Evolutionary conservation across 1,140 invertebrate genomes (phyloP).

Genomic region (Batillaria attramentaria): DNA sequence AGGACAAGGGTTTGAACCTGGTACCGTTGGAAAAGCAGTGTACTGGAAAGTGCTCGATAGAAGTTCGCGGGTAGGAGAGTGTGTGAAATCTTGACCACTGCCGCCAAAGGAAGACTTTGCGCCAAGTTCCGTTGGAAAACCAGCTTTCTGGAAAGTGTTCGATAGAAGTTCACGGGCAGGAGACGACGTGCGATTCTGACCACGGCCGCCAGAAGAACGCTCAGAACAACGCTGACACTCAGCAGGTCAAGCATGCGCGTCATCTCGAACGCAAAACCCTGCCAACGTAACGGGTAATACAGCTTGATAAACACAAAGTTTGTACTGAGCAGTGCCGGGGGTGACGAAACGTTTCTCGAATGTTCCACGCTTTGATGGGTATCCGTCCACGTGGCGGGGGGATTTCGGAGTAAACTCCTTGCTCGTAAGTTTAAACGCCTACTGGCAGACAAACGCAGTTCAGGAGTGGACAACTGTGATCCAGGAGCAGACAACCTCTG

Average conservation of each 20-base stretch:
- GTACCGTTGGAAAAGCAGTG: too few species aligned
- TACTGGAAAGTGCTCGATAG: too few species aligned
- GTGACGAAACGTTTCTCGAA: not conserved
- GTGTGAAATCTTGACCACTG: too few species aligned
- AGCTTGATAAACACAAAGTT: constrained; percentile 47
- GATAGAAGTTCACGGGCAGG: constrained; percentile 22
- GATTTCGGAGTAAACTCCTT: too few species aligned
- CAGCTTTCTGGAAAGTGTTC: too few species aligned
- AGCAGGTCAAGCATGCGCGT: constrained; percentile 40
- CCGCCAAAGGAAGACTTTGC: too few species aligned
- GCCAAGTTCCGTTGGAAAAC: too few species aligned
- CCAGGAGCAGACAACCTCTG: not conserved
- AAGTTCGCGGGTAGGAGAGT: too few species aligned
- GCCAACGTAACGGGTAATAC: constrained; percentile 46
- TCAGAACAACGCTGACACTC: constrained; percentile 33
- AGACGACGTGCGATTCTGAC: not conserved
- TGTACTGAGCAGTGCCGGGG: not conserved
- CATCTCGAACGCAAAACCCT: constrained; percentile 44
- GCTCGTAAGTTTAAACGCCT: too few species aligned
- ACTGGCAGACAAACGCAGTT: not conserved
- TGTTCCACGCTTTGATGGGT: too few species aligned
- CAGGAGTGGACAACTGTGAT: not conserved
- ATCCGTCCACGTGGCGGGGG: not conserved
- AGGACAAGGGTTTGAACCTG: too few species aligned
- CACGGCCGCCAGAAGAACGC: not conserved